These are phyloP conservation scores for Thaumatotibia leucotreta DNA, from an alignment of 1,140 invertebrate genomes.

Conservation along the genomic window DNA sequence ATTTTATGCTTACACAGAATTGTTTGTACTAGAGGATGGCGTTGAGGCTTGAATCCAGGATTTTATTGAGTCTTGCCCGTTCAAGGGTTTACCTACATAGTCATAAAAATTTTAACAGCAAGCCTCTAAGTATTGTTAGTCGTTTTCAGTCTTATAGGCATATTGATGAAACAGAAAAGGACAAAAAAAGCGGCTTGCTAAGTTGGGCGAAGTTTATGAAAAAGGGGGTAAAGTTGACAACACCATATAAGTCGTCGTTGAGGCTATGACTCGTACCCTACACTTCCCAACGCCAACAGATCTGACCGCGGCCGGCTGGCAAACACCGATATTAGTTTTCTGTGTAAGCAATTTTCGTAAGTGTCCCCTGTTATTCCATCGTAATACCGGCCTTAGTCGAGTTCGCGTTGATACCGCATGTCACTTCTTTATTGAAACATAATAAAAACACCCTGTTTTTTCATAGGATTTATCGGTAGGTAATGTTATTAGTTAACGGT, in stretches of 20 bases:
- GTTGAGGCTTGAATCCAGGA: too few species aligned
- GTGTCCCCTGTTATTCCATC: conserved; percentile 66
- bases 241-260: not conserved
- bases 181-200: too few species aligned
- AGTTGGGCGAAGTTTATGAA: too few species aligned
- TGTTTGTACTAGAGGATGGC: too few species aligned
- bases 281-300: conserved; percentile 18
- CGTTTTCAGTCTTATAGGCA: too few species aligned
- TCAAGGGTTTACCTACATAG: too few species aligned
- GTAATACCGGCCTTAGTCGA: conserved; percentile 47
- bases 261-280: not conserved
- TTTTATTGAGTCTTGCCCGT: too few species aligned
- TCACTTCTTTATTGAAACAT: conserved; percentile 57
- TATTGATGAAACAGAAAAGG: too few species aligned
- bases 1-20: too few species aligned
- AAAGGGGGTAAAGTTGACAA: too few species aligned
- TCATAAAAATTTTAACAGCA: too few species aligned
- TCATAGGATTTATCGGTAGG: conserved; percentile 10
- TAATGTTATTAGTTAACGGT: conserved; percentile 13
- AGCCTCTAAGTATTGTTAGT: too few species aligned
- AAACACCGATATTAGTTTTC: conserved; percentile 75
- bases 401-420: conserved; percentile 47
- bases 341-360: conserved; percentile 72
- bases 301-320: conserved; percentile 50
- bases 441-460: conserved; percentile 40